Percentiles rank a stretch among this genome's conserved stretches.
Evolutionary conservation across 2,888 invertebrate genomes (phyloP).

Genomic region (Drosophila stalkeri): DNA sequence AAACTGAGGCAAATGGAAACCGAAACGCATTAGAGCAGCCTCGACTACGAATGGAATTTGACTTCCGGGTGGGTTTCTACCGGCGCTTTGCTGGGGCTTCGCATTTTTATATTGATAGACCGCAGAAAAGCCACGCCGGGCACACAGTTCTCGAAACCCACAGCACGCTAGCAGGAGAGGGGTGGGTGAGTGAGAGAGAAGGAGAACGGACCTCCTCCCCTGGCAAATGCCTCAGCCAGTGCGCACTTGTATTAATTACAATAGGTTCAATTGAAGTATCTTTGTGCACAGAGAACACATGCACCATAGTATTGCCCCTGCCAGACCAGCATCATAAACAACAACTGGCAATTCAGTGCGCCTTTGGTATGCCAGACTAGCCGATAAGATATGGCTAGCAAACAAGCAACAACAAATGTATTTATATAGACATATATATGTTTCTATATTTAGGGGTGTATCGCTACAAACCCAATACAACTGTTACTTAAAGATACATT

Average conservation of each 20-base stretch:
- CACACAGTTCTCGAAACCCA: constrained; percentile 41
- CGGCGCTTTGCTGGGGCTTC: constrained; percentile 67
- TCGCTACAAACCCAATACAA: constrained; percentile 11
- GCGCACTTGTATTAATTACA: constrained; percentile 71
- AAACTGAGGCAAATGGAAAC: constrained; percentile 20
- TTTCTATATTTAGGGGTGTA: constrained; percentile 37
- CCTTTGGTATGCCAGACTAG: constrained; percentile 69
- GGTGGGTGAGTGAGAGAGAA: background rate
- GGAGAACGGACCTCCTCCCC: constrained; percentile 3
- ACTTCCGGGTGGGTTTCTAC: constrained; percentile 71
- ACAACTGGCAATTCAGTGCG: constrained; percentile 48
- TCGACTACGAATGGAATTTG: constrained; percentile 35
- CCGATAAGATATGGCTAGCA: constrained; percentile 65
- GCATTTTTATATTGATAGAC: constrained; percentile 61
- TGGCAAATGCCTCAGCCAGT: constrained; percentile 16
- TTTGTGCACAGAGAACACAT: constrained; percentile 34
- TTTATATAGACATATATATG: constrained; percentile 21
- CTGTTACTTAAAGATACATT: constrained; percentile 56
- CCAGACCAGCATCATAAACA: constrained; percentile 37
- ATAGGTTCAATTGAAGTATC: constrained; percentile 68
- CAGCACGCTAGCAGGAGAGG: constrained; percentile 34
- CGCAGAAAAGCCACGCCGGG: constrained; percentile 58
- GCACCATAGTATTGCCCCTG: constrained; percentile 12
- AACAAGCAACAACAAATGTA: constrained; percentile 14
- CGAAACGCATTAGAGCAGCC: constrained; percentile 53